These are phyloP conservation scores for Drosophila silvestris DNA, from an alignment of 2,888 invertebrate species.

Conservation along the genomic window DNA sequence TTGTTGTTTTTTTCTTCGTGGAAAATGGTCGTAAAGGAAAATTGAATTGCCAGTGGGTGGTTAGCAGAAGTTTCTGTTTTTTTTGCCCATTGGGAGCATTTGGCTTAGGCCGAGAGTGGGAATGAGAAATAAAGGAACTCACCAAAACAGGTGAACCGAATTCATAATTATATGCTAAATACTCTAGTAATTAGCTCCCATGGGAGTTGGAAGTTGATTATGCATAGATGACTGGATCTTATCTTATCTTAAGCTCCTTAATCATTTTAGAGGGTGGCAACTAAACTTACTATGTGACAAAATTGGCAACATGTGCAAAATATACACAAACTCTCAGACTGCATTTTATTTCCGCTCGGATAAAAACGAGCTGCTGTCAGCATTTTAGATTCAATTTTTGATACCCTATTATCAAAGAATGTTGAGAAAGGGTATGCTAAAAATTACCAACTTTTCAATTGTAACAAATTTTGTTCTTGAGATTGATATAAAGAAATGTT, in stretches of 20 bases:
- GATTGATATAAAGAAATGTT: neutral
- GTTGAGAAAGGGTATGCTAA: neutral
- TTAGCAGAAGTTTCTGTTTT: constrained; percentile 44
- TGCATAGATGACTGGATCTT: constrained; percentile 41
- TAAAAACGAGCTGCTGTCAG: constrained; percentile 48
- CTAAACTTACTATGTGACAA: constrained; percentile 17
- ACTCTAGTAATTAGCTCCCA: constrained; percentile 73
- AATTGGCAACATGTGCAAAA: constrained; percentile 70
- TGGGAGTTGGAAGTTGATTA: constrained; percentile 66
- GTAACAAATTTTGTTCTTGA: neutral
- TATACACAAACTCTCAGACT: constrained; percentile 28
- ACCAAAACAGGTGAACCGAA: constrained; percentile 47
- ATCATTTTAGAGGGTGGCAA: constrained; percentile 35
- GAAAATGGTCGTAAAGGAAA: constrained; percentile 69
- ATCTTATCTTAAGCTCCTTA: constrained; percentile 57
- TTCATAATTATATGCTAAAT: constrained; percentile 80
- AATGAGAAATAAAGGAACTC: neutral
- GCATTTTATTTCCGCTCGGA: constrained; percentile 30
- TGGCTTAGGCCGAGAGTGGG: constrained; percentile 26
- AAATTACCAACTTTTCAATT: neutral
- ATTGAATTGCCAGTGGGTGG: constrained; percentile 76
- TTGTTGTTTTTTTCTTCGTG: constrained; percentile 28
- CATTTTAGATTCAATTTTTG: constrained; percentile 18
- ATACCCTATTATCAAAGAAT: neutral
- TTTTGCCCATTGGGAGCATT: constrained; percentile 58